These are phyloP conservation scores for Apis florea DNA, from an alignment of 1,140 invertebrate genomes.

Conservation along the genomic window DNA sequence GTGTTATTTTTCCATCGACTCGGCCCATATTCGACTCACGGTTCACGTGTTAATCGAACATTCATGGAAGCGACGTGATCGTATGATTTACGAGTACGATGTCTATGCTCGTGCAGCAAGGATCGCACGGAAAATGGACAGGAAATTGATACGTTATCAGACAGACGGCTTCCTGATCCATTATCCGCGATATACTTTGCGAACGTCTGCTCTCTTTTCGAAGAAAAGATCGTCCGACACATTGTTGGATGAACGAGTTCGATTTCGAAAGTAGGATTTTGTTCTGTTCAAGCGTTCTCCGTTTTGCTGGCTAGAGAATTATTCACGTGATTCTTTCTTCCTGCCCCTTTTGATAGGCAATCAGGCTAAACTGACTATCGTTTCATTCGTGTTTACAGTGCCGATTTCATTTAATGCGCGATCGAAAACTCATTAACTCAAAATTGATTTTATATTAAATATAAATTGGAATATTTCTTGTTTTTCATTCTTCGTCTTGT, in stretches of 20 bases:
- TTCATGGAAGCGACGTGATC: background rate
- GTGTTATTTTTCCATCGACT: background rate
- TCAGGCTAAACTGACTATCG: slow-evolving; percentile 16
- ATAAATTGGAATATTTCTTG: too few species aligned
- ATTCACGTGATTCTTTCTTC: slow-evolving; percentile 37
- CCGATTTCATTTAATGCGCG: slow-evolving; percentile 6
- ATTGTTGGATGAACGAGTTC: slow-evolving; percentile 21
- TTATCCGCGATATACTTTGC: slow-evolving; percentile 28
- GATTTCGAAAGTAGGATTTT: slow-evolving; percentile 41
- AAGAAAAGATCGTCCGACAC: background rate
- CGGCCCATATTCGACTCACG: background rate
- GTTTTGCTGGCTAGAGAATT: slow-evolving; percentile 49
- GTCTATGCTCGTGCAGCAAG: background rate
- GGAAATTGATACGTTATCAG: slow-evolving; percentile 68
- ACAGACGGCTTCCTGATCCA: slow-evolving; percentile 39
- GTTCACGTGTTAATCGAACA: background rate
- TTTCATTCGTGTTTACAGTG: slow-evolving; percentile 23
- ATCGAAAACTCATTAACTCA: background rate
- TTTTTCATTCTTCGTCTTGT: too few species aligned
- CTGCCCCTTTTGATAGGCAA: background rate
- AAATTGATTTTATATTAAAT: too few species aligned
- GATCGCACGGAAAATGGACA: slow-evolving; percentile 46
- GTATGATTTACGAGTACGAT: slow-evolving; percentile 27
- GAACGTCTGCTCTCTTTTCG: background rate
- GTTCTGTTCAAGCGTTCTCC: slow-evolving; percentile 22